Evolutionary conservation across 2,113 vertebrate species (phyloP).

Genomic region (Poecilia latipinna): DNA sequence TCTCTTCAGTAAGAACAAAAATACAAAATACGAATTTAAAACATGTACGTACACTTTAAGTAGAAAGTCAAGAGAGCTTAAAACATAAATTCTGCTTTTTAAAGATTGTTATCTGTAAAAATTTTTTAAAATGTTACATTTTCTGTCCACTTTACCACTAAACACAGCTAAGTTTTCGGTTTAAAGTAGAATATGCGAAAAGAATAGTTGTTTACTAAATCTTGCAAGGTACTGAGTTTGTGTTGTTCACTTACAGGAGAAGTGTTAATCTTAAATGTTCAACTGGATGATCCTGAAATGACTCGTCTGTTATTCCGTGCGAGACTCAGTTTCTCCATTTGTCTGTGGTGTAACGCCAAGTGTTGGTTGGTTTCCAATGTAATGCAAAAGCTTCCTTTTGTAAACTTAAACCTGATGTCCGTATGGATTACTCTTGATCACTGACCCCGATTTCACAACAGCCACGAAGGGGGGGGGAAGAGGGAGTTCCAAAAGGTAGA

Average conservation of each 20-base stretch:
- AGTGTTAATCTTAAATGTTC: background rate
- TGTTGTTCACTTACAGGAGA: background rate
- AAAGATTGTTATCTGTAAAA: background rate
- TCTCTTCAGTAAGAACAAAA: too few species aligned
- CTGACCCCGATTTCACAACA: conserved; percentile 19
- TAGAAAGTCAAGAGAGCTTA: background rate
- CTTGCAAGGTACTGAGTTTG: background rate
- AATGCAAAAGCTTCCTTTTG: too few species aligned
- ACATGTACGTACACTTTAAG: too few species aligned
- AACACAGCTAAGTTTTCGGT: too few species aligned
- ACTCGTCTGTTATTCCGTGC: background rate
- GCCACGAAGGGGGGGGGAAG: conserved; percentile 1
- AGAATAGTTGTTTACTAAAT: background rate
- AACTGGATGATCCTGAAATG: background rate
- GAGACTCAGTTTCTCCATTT: background rate
- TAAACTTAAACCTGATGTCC: background rate
- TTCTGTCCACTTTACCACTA: background rate
- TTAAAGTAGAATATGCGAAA: background rate
- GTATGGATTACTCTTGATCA: background rate
- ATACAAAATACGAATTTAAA: too few species aligned
- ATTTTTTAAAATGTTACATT: background rate
- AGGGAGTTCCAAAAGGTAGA: conserved; percentile 5
- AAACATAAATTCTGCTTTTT: background rate
- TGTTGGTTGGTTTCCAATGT: too few species aligned
- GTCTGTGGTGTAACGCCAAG: too few species aligned